Conservation (phyloP, 2,113 vertebrate species). For the Vanacampus margaritifer region DNA sequence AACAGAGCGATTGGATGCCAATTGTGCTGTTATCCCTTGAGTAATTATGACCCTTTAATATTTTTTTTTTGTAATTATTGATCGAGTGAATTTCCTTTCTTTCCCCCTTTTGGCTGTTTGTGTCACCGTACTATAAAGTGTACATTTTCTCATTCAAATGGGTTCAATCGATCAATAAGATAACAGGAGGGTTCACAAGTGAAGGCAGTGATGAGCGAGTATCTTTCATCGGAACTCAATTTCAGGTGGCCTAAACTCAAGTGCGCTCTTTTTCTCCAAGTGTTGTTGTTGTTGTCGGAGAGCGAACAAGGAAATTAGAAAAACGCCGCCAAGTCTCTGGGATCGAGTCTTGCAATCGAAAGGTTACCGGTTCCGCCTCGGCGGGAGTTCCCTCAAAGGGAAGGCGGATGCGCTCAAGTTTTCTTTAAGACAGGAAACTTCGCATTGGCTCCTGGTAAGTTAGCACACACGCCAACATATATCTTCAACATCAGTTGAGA, state of each 20-base stretch:
- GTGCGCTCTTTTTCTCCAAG: not conserved
- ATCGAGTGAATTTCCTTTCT: not conserved
- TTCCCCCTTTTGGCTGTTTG: not conserved
- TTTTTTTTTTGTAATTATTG: too few relatives aligned
- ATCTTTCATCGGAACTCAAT: not conserved
- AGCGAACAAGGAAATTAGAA: conserved; percentile 9
- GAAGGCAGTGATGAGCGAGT: too few relatives aligned
- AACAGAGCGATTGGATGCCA: too few relatives aligned
- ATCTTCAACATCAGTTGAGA: not conserved
- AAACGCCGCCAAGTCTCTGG: not conserved
- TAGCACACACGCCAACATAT: not conserved
- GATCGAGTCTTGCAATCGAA: not conserved
- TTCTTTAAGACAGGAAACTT: not conserved
- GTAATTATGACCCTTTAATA: too few relatives aligned
- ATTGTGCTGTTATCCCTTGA: too few relatives aligned
- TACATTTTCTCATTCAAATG: too few relatives aligned
- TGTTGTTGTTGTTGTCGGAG: not conserved
- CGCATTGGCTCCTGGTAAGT: not conserved
- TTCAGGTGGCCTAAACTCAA: not conserved
- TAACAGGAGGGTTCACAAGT: too few relatives aligned
- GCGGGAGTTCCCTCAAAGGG: not conserved
- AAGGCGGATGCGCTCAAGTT: not conserved
- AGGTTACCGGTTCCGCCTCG: not conserved
- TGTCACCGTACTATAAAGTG: not conserved
- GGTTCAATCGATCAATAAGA: too few relatives aligned